Base-by-base conservation (phyloP, 2,888 invertebrate genomes). In the Heliconius ethilla region DNA sequence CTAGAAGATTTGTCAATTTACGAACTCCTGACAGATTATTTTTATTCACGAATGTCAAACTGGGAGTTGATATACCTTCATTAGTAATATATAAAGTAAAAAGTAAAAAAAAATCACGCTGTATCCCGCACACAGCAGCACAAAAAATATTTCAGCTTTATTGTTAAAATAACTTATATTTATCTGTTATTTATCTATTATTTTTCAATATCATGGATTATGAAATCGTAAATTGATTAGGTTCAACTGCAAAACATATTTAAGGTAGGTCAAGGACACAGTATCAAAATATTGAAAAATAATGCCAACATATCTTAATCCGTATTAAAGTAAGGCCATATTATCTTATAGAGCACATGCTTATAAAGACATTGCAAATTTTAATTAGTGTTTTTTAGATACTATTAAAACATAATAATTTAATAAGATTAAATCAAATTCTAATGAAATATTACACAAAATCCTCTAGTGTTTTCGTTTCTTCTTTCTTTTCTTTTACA, bases 1-100 rank as follows among this genome's bases (percentile, higher is more conserved):
- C 85, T 87, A 83, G 82, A 81, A 78, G 85, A 86, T 85, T 87
- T 88, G 83, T 81, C 80, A 82, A 83, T 66, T 62, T 66, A 40
- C 62, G 40, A 37, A 33, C 25, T 37, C n/a, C 25, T 72, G 72
- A 72, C 72, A 72, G 33, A 55, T 33, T 45, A 45, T 69, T 69
- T 69, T 69, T 69, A 45, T 69, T 45, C 25, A 27, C 25, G 25
- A 69, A 45, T 69, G 40, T 45, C 25, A 69, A 25, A 45, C 2
- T 69, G 11, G 3, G 45, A 25, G 9, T 67, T 67, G 37, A 67
- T 67, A 37, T 11, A 15, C 22, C 3, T 51, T 22, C 22, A 51
- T 51, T 2, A 22, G 7, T 22, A 22, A 51, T 51, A 9, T 51
- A 18, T 40, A 33, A n/a, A n/a, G n/a, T n/a, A n/a, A n/a, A n/a